Base-by-base conservation (phyloP, 2,888 invertebrate species). In the Sphaeridia pumilis region DNA sequence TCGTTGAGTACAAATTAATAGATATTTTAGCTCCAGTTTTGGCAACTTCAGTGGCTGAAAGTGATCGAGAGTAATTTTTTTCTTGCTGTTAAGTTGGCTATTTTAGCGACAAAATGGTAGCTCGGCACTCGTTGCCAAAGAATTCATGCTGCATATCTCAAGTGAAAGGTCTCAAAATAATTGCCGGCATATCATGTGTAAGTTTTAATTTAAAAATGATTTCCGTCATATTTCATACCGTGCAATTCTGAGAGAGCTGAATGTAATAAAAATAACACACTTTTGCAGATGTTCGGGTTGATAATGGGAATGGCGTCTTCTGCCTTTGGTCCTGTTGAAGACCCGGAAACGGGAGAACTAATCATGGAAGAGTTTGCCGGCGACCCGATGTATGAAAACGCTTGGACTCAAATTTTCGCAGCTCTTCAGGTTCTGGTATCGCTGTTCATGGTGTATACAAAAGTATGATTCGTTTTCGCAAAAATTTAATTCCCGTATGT, bases 131-230 rank as follows among this genome's bases (percentile, higher is more conserved):
- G 14, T 12, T 46, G 10, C 28, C 51, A 3, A 46, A 52, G 20
- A 52, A 52, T 21, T n/a, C 45, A 20, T 51, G 51, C 51, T 52
- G 51, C 21, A 52, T 52, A n/a, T 38, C 51, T 4, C 51, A 52
- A 27, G 22, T 52, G 20, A 52, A 52, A 27, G 46, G 51, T 14
- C 46, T 52, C n/a, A 52, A 52, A 46, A 52, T 52, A 14, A 52
- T 52, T 10, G 51, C 51, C 26, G 51, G 41, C 17, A 38, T 52
- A 21, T 52, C 51, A 21, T 52, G 36, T 21, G 51, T 52, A 38
- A 52, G 51, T 36, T 4, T 34, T 24, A 31, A 31, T 31, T 31
- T 31, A 31, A 7, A 31, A 31, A 31, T 10, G 31, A n/a, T n/a
- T n/a, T n/a, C n/a, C n/a, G n/a, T n/a, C n/a, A n/a, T n/a, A n/a